phyloP scores from a whole-genome alignment of 64 coral and sea anemone genomes.

The Astreopora myriophthalma region DNA sequence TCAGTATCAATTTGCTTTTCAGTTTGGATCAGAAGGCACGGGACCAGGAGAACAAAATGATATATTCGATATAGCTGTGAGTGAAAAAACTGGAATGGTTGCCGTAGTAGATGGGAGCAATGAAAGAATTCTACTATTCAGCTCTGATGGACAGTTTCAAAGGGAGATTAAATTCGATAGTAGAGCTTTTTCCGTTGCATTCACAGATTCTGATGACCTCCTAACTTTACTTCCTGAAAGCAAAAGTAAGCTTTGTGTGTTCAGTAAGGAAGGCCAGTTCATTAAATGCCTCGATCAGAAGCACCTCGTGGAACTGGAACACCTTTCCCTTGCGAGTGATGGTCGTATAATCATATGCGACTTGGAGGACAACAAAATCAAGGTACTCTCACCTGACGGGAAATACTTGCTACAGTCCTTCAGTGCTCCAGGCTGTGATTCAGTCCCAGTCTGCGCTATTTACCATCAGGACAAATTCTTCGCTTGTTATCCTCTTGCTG shows the following conservation, averaged over 20 bases:
- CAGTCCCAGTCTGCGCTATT: background rate
- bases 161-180: background rate
- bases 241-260: background rate
- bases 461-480: conserved; percentile 5
- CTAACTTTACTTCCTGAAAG: background rate
- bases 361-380: background rate
- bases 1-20: background rate
- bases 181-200: background rate
- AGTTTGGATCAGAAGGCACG: background rate
- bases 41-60: background rate
- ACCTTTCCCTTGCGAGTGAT: background rate
- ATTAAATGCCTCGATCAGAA: background rate
- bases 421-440: background rate
- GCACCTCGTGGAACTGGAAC: background rate
- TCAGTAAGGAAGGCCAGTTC: conserved; percentile 4
- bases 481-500: background rate
- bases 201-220: background rate
- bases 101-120: background rate
- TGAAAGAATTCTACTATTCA: conserved; percentile 3
- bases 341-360: background rate
- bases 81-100: background rate
- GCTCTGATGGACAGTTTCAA: background rate
- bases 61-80: background rate
- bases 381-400: background rate
- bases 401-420: background rate